Percentiles rank a stretch among this genome's conserved stretches.
phyloP scores from a whole-genome alignment of 2,113 vertebrate genomes.

The Neodon shergylaensis region DNA sequence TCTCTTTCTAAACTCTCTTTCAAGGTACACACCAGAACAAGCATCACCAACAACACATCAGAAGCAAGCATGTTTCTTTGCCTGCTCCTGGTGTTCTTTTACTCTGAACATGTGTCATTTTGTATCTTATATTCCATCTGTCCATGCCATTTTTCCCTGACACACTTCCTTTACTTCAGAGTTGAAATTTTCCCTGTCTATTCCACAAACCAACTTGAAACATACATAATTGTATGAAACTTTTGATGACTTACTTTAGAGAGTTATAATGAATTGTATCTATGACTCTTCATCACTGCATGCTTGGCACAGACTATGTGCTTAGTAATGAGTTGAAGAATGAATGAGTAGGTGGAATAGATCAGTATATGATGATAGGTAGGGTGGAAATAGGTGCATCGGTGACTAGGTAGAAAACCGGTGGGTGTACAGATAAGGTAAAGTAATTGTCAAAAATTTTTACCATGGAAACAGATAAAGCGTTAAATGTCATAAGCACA shows the following conservation, averaged over 20 bases:
- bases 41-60: background rate
- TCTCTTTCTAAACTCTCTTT: background rate
- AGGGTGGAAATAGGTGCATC: background rate
- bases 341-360: background rate
- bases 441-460: background rate
- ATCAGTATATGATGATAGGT: background rate
- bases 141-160: background rate
- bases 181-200: background rate
- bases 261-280: background rate
- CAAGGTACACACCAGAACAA: background rate
- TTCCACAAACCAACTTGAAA: background rate
- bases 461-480: background rate
- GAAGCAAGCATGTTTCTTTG: background rate
- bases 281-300: background rate
- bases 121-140: background rate
- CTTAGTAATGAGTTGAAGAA: constrained; percentile 25
- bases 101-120: background rate
- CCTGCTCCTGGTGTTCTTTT: background rate
- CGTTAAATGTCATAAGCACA: background rate
- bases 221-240: background rate
- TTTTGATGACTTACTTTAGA: background rate
- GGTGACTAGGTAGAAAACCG: background rate
- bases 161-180: background rate
- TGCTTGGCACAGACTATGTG: background rate
- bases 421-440: background rate